A percentile compares a stretch with the other conserved stretches of the same genome.
Evolutionary conservation across 2,797 vertebrate genomes (phyloP).

Genomic region (Manis crassicaudata): DNA sequence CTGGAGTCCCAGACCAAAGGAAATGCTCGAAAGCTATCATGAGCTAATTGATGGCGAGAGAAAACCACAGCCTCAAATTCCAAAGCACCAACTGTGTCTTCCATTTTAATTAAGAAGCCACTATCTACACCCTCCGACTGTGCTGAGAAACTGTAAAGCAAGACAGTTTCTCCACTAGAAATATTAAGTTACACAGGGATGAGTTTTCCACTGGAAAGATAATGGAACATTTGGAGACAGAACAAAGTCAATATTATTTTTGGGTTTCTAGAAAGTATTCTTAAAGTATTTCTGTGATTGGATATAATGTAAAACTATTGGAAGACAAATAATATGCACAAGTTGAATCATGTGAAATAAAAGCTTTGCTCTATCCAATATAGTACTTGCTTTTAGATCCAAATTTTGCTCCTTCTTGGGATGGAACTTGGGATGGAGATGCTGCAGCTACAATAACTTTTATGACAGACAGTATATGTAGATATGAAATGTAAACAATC

Average conservation of each 20-base stretch:
- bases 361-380: neutral
- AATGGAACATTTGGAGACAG: neutral
- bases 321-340: neutral
- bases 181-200: neutral
- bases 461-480: neutral
- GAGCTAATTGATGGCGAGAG: neutral
- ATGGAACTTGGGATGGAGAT: neutral
- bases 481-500: neutral
- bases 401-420: neutral
- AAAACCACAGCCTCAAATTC: neutral
- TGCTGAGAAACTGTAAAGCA: neutral
- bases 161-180: neutral
- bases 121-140: neutral
- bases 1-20: neutral
- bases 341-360: neutral
- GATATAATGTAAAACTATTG: neutral
- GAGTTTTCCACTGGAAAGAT: neutral
- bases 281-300: neutral
- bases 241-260: neutral
- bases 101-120: neutral
- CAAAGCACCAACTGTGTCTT: neutral
- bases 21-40: neutral
- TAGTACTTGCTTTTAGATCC: neutral
- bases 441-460: neutral
- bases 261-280: neutral